phyloP scores from a whole-genome alignment of 2,888 invertebrate species.

The Trichogramma dendrolimi region DNA sequence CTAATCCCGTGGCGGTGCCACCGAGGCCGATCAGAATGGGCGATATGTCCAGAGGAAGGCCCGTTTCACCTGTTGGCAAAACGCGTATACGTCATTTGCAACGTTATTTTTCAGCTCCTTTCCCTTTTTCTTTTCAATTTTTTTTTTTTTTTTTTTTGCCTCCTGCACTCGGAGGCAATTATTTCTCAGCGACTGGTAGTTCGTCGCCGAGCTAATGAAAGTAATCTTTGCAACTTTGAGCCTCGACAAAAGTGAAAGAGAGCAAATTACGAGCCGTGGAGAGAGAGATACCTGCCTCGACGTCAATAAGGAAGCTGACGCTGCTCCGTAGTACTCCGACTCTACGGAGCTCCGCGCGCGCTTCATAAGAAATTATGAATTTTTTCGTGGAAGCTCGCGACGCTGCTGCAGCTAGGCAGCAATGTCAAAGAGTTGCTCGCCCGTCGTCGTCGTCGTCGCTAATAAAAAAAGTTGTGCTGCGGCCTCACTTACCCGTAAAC shows the following conservation, averaged over 20 bases:
- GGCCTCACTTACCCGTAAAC: slow-evolving; percentile 41
- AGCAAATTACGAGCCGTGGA: too few relatives aligned
- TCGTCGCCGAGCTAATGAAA: too few relatives aligned
- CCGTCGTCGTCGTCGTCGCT: background rate
- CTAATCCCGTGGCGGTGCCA: slow-evolving; percentile 48
- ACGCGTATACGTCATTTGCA: background rate
- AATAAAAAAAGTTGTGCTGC: background rate
- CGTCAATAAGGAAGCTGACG: too few relatives aligned
- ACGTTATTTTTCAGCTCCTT: background rate
- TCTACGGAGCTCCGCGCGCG: too few relatives aligned
- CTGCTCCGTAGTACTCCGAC: too few relatives aligned
- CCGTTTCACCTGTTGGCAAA: slow-evolving; percentile 42
- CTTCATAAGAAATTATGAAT: too few relatives aligned
- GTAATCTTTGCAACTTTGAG: too few relatives aligned
- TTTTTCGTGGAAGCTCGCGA: too few relatives aligned
- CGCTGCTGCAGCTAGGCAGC: background rate
- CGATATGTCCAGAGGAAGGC: slow-evolving; percentile 48
- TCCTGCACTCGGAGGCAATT: background rate
- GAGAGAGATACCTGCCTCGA: too few relatives aligned
- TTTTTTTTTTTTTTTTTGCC: background rate
- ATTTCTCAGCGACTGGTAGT: too few relatives aligned
- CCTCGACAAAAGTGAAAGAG: too few relatives aligned
- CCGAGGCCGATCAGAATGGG: slow-evolving; percentile 49
- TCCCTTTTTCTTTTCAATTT: slow-evolving; percentile 1
- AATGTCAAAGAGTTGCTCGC: background rate